Evolutionary conservation across 2,888 invertebrate genomes (phyloP).

Genomic region (Parapristionchus giblindavisi): DNA sequence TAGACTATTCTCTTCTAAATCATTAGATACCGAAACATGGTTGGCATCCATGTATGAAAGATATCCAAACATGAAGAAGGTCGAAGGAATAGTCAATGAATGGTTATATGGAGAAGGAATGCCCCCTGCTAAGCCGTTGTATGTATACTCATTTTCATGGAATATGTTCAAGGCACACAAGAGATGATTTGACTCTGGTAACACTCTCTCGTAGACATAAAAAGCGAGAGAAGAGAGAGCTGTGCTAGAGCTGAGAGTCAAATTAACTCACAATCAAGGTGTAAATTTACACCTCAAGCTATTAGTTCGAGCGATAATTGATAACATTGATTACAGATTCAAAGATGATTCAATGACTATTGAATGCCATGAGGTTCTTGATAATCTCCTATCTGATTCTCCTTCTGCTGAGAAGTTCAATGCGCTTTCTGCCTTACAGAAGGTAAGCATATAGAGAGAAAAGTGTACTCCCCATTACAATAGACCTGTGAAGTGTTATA

Average conservation of each 20-base stretch:
- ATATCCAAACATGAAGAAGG: conserved; percentile 28
- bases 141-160: background rate
- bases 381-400: background rate
- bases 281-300: no score
- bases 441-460: conserved; percentile 21
- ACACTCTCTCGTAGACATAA: no score
- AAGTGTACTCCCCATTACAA: no score
- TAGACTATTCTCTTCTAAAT: background rate
- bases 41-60: background rate
- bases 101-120: conserved; percentile 37
- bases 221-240: no score
- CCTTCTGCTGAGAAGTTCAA: background rate
- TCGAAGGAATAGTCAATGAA: conserved; percentile 2
- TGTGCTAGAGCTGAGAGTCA: no score
- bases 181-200: no score
- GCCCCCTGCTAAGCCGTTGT: conserved; percentile 30
- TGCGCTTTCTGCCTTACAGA: conserved; percentile 8
- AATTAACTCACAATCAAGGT: no score
- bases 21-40: conserved; percentile 33
- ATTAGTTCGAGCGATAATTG: no score
- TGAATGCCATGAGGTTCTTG: background rate
- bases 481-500: no score
- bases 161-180: no score
- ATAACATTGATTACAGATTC: background rate
- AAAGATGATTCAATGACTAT: conserved; percentile 3